Conservation (phyloP, 1,140 invertebrate species). For the Drosophila sechellia region DNA sequence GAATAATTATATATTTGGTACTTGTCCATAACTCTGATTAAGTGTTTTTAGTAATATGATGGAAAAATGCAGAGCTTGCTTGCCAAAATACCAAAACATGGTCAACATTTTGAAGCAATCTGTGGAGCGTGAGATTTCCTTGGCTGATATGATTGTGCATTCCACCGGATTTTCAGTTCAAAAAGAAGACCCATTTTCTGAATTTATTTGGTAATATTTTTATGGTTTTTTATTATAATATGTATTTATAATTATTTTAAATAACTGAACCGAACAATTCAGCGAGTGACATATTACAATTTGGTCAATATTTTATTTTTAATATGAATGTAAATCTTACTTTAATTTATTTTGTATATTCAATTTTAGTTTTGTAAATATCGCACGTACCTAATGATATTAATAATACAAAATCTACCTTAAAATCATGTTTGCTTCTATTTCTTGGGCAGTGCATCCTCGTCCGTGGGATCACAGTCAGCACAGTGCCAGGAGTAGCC, state of each 20-base stretch:
- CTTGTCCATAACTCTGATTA: no score
- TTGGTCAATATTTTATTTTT: constrained; percentile 1
- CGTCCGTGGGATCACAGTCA: constrained; percentile 94
- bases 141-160: neutral
- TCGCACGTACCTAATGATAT: constrained; percentile 10
- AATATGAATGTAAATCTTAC: neutral
- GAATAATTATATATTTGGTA: neutral
- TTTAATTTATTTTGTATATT: neutral
- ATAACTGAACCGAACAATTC: no score
- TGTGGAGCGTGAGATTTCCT: neutral
- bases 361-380: constrained; percentile 11
- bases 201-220: neutral
- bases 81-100: neutral
- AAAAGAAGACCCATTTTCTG: neutral
- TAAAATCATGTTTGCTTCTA: constrained; percentile 12
- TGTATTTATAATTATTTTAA: no score
- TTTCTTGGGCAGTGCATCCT: constrained; percentile 64
- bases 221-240: neutral
- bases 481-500: constrained; percentile 98
- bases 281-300: no score
- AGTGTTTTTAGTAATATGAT: neutral
- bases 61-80: constrained; percentile 1
- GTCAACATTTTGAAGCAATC: neutral
- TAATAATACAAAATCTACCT: constrained; percentile 4
- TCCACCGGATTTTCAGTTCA: neutral